phyloP scores from a whole-genome alignment of 37 sponge, comb jelly and placozoan species.

The Aplysina aerophoba region DNA sequence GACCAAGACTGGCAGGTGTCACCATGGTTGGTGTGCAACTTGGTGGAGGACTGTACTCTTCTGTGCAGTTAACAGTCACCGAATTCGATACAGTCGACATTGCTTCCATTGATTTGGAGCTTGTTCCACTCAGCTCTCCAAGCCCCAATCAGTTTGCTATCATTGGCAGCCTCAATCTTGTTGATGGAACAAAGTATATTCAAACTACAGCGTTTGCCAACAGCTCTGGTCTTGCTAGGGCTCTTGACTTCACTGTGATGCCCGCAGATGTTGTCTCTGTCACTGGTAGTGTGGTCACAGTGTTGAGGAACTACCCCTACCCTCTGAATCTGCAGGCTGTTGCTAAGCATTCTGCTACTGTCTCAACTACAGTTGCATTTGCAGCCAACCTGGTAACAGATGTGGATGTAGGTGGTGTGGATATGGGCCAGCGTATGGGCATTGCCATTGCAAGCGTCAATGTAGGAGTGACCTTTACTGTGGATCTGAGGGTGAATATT shows the following conservation, averaged over 20 bases:
- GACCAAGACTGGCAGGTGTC: background rate
- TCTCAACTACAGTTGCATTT: slow-evolving; percentile 20
- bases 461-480: slow-evolving; percentile 44
- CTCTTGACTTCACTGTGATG: slow-evolving; percentile 34
- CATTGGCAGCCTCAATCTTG: background rate
- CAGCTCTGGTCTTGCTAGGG: background rate
- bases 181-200: slow-evolving; percentile 13
- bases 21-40: background rate
- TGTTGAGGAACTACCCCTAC: background rate
- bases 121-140: background rate
- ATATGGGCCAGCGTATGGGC: slow-evolving; percentile 51
- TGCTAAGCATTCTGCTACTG: slow-evolving; percentile 24
- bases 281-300: background rate
- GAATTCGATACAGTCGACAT: background rate
- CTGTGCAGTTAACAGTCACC: background rate
- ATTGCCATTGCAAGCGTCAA: slow-evolving; percentile 52
- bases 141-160: background rate
- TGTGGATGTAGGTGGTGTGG: slow-evolving; percentile 37
- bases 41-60: background rate
- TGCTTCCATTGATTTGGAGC: background rate
- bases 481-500: slow-evolving; percentile 52
- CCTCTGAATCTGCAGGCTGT: slow-evolving; percentile 25
- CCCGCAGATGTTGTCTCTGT: slow-evolving; percentile 46
- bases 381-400: slow-evolving; percentile 10
- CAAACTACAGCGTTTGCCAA: background rate